phyloP scores from a whole-genome alignment of 2,113 vertebrate species.

The Ciconia stormi region DNA sequence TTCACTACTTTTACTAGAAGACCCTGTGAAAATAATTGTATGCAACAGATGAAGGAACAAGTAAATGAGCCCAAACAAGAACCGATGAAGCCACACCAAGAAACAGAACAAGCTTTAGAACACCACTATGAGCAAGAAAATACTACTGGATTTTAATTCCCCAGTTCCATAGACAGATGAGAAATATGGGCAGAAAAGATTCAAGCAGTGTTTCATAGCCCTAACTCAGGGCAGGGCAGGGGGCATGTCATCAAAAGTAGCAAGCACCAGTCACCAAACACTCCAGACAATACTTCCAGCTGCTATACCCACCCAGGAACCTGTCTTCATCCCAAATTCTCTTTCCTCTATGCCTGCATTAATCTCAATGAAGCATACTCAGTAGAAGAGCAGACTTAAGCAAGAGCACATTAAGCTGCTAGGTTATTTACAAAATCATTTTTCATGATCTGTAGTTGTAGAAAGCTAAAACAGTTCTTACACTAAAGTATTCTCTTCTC shows the following conservation, averaged over 20 bases:
- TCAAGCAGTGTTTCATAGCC: background rate
- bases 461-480: background rate
- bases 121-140: background rate
- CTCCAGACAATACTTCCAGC: background rate
- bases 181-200: background rate
- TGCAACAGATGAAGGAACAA: background rate
- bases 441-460: background rate
- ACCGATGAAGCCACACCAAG: background rate
- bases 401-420: background rate
- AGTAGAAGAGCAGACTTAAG: background rate
- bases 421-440: background rate
- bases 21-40: background rate
- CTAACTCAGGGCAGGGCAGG: too few relatives aligned
- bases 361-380: background rate
- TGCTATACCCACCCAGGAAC: background rate
- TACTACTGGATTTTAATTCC: background rate
- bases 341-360: background rate
- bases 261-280: background rate
- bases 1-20: background rate
- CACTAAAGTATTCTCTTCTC: background rate
- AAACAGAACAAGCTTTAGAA: background rate
- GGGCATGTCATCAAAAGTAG: background rate
- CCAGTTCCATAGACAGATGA: background rate
- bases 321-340: background rate
- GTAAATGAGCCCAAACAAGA: background rate